These are phyloP conservation scores for Falco rusticolus DNA, from an alignment of 2,797 vertebrate species.

Conservation along the genomic window DNA sequence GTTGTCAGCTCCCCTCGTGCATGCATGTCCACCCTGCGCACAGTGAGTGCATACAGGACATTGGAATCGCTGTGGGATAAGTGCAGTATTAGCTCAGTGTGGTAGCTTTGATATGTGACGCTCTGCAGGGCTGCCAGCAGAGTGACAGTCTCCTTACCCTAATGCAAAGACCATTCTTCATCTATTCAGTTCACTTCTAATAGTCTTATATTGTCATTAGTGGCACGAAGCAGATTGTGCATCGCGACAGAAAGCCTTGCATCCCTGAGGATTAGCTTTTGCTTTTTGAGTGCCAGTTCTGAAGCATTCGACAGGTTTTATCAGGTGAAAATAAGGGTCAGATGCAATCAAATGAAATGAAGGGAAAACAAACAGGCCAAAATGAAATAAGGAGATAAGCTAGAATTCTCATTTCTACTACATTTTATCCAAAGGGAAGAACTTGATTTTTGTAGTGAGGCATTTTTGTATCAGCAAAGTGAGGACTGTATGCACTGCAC, in stretches of 20 bases:
- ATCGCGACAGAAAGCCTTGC: not conserved
- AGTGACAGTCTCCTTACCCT: slow-evolving; percentile 61
- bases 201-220: slow-evolving; percentile 46
- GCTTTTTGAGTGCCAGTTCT: not conserved
- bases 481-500: not conserved
- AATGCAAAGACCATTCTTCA: slow-evolving; percentile 66
- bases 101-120: slow-evolving; percentile 64
- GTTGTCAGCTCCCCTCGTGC: slow-evolving; percentile 42
- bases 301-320: not conserved
- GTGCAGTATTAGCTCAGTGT: slow-evolving; percentile 66
- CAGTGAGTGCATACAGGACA: slow-evolving; percentile 42
- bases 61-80: slow-evolving; percentile 61
- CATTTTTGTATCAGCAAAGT: not conserved
- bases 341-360: not conserved
- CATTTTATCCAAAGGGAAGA: not conserved
- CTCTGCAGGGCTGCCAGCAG: slow-evolving; percentile 65
- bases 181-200: slow-evolving; percentile 53
- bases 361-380: not conserved
- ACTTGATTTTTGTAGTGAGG: not conserved
- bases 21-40: slow-evolving; percentile 20
- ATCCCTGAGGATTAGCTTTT: slow-evolving; percentile 12
- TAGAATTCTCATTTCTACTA: not conserved
- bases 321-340: slow-evolving; percentile 1
- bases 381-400: not conserved
- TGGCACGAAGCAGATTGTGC: slow-evolving; percentile 28